phyloP scores from a whole-genome alignment of 2,888 invertebrate genomes.

The Octonoba sinensis region DNA sequence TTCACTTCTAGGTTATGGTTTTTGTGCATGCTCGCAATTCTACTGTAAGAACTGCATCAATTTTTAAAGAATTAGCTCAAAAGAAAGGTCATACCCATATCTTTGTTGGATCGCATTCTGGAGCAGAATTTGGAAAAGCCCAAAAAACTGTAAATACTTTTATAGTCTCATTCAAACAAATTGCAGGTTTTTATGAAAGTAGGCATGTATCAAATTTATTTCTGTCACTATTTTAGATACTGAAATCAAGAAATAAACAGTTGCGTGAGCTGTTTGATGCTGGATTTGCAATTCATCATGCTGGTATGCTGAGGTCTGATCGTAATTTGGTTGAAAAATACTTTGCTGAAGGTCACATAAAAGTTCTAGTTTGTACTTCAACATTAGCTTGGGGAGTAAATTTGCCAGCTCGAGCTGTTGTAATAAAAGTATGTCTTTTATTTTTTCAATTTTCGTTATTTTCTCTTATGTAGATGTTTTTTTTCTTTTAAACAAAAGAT shows the following conservation, averaged over 20 bases:
- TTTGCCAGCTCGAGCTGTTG: constrained; percentile 96
- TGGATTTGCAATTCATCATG: constrained; percentile 96
- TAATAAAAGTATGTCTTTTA: constrained; percentile 82
- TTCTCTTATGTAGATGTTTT: background rate
- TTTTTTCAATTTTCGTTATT: background rate
- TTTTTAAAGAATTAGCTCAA: constrained; percentile 84
- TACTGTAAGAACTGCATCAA: constrained; percentile 88
- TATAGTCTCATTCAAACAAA: background rate
- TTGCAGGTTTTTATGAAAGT: background rate
- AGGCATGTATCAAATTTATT: background rate
- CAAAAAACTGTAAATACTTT: constrained; percentile 73
- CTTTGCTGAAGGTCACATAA: constrained; percentile 88
- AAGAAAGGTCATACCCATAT: constrained; percentile 80
- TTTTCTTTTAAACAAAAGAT: no score
- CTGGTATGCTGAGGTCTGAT: constrained; percentile 91
- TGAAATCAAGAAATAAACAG: constrained; percentile 83
- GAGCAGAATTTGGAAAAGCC: constrained; percentile 77
- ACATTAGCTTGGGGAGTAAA: constrained; percentile 99
- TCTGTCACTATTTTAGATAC: constrained; percentile 71
- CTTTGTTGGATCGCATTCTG: constrained; percentile 78
- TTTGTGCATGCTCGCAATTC: constrained; percentile 98
- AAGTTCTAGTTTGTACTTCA: constrained; percentile 93
- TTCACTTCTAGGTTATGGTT: constrained; percentile 81
- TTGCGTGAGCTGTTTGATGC: constrained; percentile 85
- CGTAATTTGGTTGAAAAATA: constrained; percentile 89